These are phyloP conservation scores for Holothuria scabra DNA, from an alignment of 53 echinoderm and acorn worm species.

Conservation along the genomic window DNA sequence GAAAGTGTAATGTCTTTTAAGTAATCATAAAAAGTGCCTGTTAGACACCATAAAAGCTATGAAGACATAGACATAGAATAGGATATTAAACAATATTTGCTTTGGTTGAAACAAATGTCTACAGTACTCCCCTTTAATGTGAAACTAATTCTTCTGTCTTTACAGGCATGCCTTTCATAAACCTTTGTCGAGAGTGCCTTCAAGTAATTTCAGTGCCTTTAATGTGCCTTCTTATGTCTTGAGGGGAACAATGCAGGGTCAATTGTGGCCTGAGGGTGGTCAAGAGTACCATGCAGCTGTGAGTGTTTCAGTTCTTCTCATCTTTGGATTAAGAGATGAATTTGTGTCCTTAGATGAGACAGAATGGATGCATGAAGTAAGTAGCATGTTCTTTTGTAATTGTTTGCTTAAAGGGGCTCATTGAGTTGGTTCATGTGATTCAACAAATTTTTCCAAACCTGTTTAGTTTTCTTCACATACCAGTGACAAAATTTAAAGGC, in stretches of 20 bases:
- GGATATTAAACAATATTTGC: too few relatives aligned
- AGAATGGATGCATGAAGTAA: conserved; percentile 89
- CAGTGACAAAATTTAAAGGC: too few relatives aligned
- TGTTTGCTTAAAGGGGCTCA: too few relatives aligned
- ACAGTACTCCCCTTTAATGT: too few relatives aligned
- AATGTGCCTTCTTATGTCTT: conserved; percentile 84
- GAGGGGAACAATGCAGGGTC: conserved; percentile 85
- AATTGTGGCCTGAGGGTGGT: conserved; percentile 85
- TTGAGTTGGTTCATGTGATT: too few relatives aligned
- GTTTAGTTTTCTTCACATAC: too few relatives aligned
- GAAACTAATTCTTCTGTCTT: background rate
- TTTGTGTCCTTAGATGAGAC: conserved; percentile 81
- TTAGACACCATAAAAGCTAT: too few relatives aligned
- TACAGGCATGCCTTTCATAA: conserved; percentile 88
- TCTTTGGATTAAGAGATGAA: conserved; percentile 81
- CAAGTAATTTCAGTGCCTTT: conserved; percentile 67
- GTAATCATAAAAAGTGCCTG: too few relatives aligned
- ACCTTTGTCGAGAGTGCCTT: conserved; percentile 8
- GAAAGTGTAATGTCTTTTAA: too few relatives aligned
- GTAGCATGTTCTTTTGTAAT: background rate
- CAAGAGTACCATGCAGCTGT: conserved; percentile 80
- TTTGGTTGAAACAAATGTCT: too few relatives aligned
- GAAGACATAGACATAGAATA: too few relatives aligned
- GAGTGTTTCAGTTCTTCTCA: conserved; percentile 72
- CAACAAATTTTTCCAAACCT: too few relatives aligned